A percentile compares a stretch with the other conserved stretches of the same genome.
Evolutionary conservation across 2,113 vertebrate genomes (phyloP).

Genomic region (Myxocyprinus asiaticus): DNA sequence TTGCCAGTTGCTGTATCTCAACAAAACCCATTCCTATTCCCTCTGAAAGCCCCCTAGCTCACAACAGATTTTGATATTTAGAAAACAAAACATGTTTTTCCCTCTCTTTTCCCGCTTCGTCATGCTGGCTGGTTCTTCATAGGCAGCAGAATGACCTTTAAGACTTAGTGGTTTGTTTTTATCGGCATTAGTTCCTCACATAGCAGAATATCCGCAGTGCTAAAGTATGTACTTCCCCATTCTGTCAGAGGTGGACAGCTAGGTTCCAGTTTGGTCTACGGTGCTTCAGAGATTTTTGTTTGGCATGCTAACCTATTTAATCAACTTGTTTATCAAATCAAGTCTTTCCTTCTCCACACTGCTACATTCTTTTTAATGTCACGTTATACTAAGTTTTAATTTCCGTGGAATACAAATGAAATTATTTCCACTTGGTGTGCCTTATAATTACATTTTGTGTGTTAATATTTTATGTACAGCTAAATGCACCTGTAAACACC

Average conservation of each 20-base stretch:
- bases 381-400: neutral
- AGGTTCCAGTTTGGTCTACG: constrained; percentile 53
- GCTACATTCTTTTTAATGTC: constrained; percentile 31
- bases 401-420: constrained; percentile 1
- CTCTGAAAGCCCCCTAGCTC: constrained; percentile 23
- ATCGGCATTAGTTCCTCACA: neutral
- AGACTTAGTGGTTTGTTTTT: neutral
- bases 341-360: neutral
- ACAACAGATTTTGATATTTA: neutral
- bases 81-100: no score
- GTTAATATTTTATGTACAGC: neutral
- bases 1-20: no score
- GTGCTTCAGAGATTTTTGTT: constrained; percentile 71
- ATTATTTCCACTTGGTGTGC: constrained; percentile 7
- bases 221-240: constrained; percentile 28
- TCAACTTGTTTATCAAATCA: constrained; percentile 64
- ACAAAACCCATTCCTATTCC: constrained; percentile 63
- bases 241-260: constrained; percentile 55
- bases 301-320: constrained; percentile 70
- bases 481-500: neutral
- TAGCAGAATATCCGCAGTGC: constrained; percentile 25
- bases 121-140: no score
- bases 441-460: neutral
- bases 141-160: no score
- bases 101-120: no score